Percentiles rank a stretch among this genome's conserved stretches.
Evolutionary conservation across 1,140 invertebrate species (phyloP).

Genomic region (Pantala flavescens): DNA sequence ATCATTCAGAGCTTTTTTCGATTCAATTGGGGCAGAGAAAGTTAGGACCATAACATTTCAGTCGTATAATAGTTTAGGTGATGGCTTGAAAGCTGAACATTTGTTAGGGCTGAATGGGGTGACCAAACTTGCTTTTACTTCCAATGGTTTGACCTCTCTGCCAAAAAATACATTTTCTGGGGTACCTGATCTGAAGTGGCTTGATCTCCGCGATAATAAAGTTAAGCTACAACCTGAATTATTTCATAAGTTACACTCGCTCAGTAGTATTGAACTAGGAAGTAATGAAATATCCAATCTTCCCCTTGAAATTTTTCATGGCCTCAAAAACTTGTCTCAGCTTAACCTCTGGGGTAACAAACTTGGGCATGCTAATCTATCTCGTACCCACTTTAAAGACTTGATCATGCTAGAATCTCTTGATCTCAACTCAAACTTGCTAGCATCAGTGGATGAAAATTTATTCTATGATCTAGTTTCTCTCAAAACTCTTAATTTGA

Average conservation of each 20-base stretch:
- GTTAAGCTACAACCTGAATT: background rate
- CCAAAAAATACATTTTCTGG: background rate
- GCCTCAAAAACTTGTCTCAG: background rate
- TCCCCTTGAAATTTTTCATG: background rate
- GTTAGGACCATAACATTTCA: background rate
- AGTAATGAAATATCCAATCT: background rate
- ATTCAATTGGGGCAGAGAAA: background rate
- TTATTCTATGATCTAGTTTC: background rate
- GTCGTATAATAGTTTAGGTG: background rate
- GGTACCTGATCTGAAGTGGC: background rate
- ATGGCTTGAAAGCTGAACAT: background rate
- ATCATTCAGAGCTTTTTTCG: background rate
- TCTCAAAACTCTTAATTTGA: background rate
- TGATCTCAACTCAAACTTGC: background rate
- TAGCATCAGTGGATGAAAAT: background rate
- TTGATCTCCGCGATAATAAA: background rate
- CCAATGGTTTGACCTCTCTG: background rate
- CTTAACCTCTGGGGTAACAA: background rate
- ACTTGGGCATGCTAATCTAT: background rate
- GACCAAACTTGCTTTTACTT: background rate
- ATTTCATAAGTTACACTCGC: background rate
- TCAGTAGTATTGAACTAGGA: background rate
- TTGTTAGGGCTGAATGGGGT: background rate
- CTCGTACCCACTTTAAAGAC: background rate
- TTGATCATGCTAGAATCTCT: background rate